Conservation (phyloP, 2,888 invertebrate genomes). For the Harpagoxenus sublaevis region DNA sequence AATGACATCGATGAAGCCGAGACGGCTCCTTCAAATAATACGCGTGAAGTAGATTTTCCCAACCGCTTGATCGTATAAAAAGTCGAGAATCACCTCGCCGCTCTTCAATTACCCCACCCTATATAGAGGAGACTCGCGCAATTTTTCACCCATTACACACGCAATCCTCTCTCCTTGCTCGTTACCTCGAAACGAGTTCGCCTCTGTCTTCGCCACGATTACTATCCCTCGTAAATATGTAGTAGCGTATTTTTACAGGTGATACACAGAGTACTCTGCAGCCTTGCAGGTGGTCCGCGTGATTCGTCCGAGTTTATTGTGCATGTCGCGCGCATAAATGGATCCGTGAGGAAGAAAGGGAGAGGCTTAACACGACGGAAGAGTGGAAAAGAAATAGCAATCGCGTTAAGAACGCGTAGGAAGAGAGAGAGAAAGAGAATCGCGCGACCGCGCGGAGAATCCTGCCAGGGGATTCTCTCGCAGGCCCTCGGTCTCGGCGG, state of each 20-base stretch:
- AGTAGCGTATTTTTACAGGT: constrained; percentile 52
- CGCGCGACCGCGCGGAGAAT: constrained; percentile 3
- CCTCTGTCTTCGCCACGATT: constrained; percentile 36
- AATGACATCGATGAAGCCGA: constrained; percentile 51
- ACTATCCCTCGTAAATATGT: constrained; percentile 9
- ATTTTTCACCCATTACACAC: constrained; percentile 42
- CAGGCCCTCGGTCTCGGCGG: constrained; percentile 30
- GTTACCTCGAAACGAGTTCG: constrained; percentile 60
- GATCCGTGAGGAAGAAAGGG: not conserved
- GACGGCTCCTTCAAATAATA: constrained; percentile 48
- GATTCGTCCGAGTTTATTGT: constrained; percentile 56
- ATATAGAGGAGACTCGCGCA: constrained; percentile 18
- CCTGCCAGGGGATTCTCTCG: constrained; percentile 25
- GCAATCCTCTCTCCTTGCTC: constrained; percentile 47
- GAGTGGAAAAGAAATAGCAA: constrained; percentile 13
- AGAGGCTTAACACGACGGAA: constrained; percentile 7
- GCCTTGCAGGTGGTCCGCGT: constrained; percentile 68
- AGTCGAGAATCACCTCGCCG: constrained; percentile 38
- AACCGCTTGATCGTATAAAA: constrained; percentile 45
- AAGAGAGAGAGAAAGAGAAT: constrained; percentile 3
- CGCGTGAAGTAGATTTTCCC: constrained; percentile 44
- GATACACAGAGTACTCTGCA: constrained; percentile 59
- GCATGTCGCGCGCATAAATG: constrained; percentile 43
- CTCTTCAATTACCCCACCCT: constrained; percentile 46
- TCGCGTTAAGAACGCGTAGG: not conserved